A percentile compares a stretch with the other conserved stretches of the same genome.
These are phyloP conservation scores for Phyto melanocephala DNA, from an alignment of 2,888 invertebrate genomes.

Conservation along the genomic window DNA sequence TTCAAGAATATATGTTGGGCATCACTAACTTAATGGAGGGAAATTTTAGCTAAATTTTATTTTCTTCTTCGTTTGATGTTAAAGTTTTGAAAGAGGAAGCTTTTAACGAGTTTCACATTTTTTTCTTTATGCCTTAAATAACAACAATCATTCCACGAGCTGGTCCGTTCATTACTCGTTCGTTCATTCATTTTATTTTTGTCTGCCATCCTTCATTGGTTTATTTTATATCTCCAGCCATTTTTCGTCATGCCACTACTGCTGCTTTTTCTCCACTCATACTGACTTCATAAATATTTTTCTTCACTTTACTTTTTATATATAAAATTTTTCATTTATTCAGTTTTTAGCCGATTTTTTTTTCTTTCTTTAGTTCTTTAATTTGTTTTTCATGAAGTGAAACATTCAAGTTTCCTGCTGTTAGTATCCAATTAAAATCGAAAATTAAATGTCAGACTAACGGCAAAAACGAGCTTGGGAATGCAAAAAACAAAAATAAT, in stretches of 20 bases:
- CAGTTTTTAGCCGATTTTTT: slow-evolving; percentile 6
- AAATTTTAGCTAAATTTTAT: slow-evolving; percentile 29
- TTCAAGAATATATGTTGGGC: too few relatives aligned
- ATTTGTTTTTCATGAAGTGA: slow-evolving; percentile 60
- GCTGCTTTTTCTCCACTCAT: neutral
- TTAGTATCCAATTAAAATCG: slow-evolving; percentile 79
- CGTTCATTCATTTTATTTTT: neutral
- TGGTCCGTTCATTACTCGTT: neutral
- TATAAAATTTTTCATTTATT: slow-evolving; percentile 34
- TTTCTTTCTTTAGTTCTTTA: slow-evolving; percentile 39
- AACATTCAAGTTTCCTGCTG: slow-evolving; percentile 74
- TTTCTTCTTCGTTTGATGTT: neutral
- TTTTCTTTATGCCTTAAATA: slow-evolving; percentile 19
- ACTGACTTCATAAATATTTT: neutral
- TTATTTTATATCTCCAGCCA: slow-evolving; percentile 52
- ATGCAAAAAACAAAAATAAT: slow-evolving; percentile 46
- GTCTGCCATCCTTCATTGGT: slow-evolving; percentile 51
- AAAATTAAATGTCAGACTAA: slow-evolving; percentile 78
- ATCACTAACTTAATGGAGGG: slow-evolving; percentile 9
- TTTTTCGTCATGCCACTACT: neutral
- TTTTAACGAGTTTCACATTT: slow-evolving; percentile 38
- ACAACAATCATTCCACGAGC: neutral
- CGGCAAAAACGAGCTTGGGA: slow-evolving; percentile 56
- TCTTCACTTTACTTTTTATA: slow-evolving; percentile 18
- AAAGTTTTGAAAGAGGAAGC: too few relatives aligned